Conservation (phyloP, 2,797 vertebrate species). For the Ambastaia sidthimunki region DNA sequence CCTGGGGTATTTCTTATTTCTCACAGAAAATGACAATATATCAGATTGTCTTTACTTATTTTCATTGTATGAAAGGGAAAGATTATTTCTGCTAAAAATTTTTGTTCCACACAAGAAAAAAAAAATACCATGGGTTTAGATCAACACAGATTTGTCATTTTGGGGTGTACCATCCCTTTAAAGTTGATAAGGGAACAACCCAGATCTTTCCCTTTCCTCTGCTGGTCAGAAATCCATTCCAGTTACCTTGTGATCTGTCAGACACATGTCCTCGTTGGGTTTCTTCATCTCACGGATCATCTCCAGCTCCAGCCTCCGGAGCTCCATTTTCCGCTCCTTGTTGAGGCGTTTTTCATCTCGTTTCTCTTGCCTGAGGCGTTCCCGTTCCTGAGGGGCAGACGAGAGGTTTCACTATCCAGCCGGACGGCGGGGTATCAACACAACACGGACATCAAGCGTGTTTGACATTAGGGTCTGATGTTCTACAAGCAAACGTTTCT, state of each 20-base stretch:
- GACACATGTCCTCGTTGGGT: slow-evolving; percentile 99
- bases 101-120: no score
- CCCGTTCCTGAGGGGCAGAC: slow-evolving; percentile 83
- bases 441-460: not conserved
- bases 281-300: slow-evolving; percentile 97
- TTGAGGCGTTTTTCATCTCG: slow-evolving; percentile 96
- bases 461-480: slow-evolving; percentile 29
- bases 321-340: slow-evolving; percentile 97
- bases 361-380: slow-evolving; percentile 97
- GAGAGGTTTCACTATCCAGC: slow-evolving; percentile 43
- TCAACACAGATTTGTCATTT: not conserved
- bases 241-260: slow-evolving; percentile 96
- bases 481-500: slow-evolving; percentile 28
- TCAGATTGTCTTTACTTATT: no score
- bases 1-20: no score
- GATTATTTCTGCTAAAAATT: no score
- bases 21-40: no score
- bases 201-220: not conserved
- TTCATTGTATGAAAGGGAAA: no score
- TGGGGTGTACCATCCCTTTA: no score
- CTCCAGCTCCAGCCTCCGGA: slow-evolving; percentile 92
- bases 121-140: not conserved
- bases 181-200: not conserved
- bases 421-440: not conserved
- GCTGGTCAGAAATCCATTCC: not conserved